phyloP scores from a whole-genome alignment of 2,888 invertebrate species.

The Mycogona germanica region DNA sequence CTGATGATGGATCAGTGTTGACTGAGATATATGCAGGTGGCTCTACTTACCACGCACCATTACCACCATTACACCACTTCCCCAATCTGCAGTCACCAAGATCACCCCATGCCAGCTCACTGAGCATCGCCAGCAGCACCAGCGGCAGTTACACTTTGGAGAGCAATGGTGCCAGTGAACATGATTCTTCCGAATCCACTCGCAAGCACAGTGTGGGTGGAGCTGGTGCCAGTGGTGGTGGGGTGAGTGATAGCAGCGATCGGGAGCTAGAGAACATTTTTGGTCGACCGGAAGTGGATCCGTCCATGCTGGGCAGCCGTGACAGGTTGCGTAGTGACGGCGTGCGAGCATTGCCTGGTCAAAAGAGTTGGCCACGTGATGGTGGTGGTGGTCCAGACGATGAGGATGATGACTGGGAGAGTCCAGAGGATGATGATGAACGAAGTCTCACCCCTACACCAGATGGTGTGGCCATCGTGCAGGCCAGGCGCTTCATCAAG shows the following conservation, averaged over 20 bases:
- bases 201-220: conserved; percentile 13
- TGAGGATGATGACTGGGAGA: conserved; percentile 1
- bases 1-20: neutral
- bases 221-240: too few relatives aligned
- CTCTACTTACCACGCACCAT: neutral
- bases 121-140: conserved; percentile 25
- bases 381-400: neutral
- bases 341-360: neutral
- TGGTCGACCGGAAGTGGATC: neutral
- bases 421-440: conserved; percentile 8
- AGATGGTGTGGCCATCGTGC: neutral
- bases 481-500: neutral
- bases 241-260: conserved; percentile 18
- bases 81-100: conserved; percentile 7
- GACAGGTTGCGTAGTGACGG: neutral
- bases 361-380: neutral
- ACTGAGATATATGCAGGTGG: neutral
- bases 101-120: conserved; percentile 17
- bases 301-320: neutral
- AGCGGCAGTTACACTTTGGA: conserved; percentile 25
- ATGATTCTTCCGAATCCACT: conserved; percentile 11
- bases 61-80: neutral
- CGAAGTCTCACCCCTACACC: conserved; percentile 6
- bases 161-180: conserved; percentile 21
- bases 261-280: conserved; percentile 15